These are phyloP conservation scores for Drosophila kuntzei DNA, from an alignment of 2,888 invertebrate species.

Conservation along the genomic window DNA sequence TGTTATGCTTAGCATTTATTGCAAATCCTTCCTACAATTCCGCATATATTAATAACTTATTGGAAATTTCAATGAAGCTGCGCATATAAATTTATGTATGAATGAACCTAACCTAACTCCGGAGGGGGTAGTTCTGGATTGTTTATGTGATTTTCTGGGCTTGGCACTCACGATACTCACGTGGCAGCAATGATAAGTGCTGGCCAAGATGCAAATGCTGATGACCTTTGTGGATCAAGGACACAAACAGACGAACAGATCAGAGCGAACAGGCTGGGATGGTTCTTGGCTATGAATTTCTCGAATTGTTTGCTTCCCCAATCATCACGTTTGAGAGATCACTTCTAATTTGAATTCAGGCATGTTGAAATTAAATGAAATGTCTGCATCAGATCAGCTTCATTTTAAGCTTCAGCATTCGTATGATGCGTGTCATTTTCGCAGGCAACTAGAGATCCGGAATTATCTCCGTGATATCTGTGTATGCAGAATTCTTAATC, in stretches of 20 bases:
- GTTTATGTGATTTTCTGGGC: slow-evolving; percentile 74
- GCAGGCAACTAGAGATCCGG: neutral
- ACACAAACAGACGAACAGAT: slow-evolving; percentile 35
- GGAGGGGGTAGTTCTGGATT: slow-evolving; percentile 43
- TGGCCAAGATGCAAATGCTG: slow-evolving; percentile 73
- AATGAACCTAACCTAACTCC: slow-evolving; percentile 26
- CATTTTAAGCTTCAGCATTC: slow-evolving; percentile 11
- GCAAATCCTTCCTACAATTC: slow-evolving; percentile 46
- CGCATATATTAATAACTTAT: slow-evolving; percentile 78
- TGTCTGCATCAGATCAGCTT: slow-evolving; percentile 44
- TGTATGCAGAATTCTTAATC: slow-evolving; percentile 55
- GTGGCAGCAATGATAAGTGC: slow-evolving; percentile 23
- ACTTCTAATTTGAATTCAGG: slow-evolving; percentile 63
- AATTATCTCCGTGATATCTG: slow-evolving; percentile 19
- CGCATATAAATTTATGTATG: slow-evolving; percentile 73
- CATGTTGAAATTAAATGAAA: slow-evolving; percentile 64
- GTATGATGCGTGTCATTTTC: slow-evolving; percentile 1
- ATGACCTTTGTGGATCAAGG: slow-evolving; percentile 72
- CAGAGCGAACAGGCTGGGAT: neutral
- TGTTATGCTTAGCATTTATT: slow-evolving; percentile 65
- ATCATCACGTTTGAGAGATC: slow-evolving; percentile 17
- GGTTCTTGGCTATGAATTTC: slow-evolving; percentile 7
- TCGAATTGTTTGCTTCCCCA: slow-evolving; percentile 1
- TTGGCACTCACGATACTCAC: slow-evolving; percentile 67
- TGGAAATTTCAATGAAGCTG: slow-evolving; percentile 42